Base-by-base conservation (phyloP, 2,888 invertebrate species). In the Cepaea hortensis region DNA sequence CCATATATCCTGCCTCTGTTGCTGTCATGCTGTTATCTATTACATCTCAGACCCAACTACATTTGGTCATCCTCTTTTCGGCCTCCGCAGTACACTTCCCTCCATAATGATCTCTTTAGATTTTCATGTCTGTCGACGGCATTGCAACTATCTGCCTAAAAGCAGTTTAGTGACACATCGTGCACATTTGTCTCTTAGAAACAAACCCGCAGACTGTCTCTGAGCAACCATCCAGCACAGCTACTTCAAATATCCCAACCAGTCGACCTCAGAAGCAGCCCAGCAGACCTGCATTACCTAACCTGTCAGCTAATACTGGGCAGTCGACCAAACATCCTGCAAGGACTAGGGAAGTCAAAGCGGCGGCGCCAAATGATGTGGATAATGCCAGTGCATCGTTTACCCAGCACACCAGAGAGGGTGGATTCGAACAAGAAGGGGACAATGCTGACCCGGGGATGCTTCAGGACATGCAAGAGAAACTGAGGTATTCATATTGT, bases 391-490 rank as follows among this genome's bases (percentile, higher is more conserved):
- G 82, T 77, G 46, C 84, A 18, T 80, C 84, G 48, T 87, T 84
- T 84, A 50, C 84, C 15, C 15, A 80, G 7, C 68, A 81, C 35
- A 50, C 84, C 20, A 80, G 70, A 35, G 84, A 79, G 23, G 81
- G 55, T 15, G 55, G 9, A 23, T n/a, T 61, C 46, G 73, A 87
- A n/a, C 73, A 84, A 55, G 68, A 50, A 20, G 50, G 15, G 7
- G 72, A 18, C 11, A 75, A 9, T 35, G 50, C 68, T 9, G 84
- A 87, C 5, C 84, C 84, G 13, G 62, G 35, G 20, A 50, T 84
- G 80, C 72, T 84, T 18, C 50, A 50, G 46, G 87, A 87, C 23
- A 80, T 87, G 75, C 81, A 84, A 35, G 84, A 87, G 35, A 87
- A 87, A 62, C 73, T 87, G 3, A 84, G 81, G 87, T 87, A 87